Evolutionary conservation across 2,113 vertebrate species (phyloP).

Genomic region (Raja brachyura): DNA sequence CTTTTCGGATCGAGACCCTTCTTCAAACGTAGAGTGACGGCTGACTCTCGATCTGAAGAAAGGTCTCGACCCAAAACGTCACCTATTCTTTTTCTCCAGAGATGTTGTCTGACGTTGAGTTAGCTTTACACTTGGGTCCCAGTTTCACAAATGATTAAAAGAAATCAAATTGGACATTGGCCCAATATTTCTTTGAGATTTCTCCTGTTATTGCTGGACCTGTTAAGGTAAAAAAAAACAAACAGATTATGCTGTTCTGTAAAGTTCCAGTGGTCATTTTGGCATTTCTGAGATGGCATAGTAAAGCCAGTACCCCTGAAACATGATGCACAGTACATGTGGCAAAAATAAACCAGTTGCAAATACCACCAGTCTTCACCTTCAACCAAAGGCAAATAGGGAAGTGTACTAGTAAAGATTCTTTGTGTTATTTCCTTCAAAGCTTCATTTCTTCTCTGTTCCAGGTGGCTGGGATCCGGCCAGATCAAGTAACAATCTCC

Average conservation of each 20-base stretch:
- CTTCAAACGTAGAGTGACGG: too few relatives aligned
- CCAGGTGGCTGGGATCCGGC: not conserved
- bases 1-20: too few relatives aligned
- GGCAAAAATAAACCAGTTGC: too few relatives aligned
- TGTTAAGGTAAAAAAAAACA: not conserved
- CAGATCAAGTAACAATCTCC: conserved; percentile 10
- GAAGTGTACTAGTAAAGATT: not conserved
- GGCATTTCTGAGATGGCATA: not conserved
- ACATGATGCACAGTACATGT: not conserved
- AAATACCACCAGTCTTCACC: not conserved
- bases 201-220: too few relatives aligned
- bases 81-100: too few relatives aligned
- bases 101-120: too few relatives aligned
- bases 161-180: too few relatives aligned
- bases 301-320: not conserved
- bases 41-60: too few relatives aligned
- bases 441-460: conserved; percentile 7
- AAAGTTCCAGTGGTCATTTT: not conserved
- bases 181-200: too few relatives aligned
- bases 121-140: not conserved
- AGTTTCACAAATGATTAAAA: too few relatives aligned
- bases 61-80: too few relatives aligned
- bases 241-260: not conserved
- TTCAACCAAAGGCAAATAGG: not conserved
- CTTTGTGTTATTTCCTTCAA: not conserved